Base-by-base conservation (phyloP, 2,888 invertebrate species). In the Seira musarum region DNA sequence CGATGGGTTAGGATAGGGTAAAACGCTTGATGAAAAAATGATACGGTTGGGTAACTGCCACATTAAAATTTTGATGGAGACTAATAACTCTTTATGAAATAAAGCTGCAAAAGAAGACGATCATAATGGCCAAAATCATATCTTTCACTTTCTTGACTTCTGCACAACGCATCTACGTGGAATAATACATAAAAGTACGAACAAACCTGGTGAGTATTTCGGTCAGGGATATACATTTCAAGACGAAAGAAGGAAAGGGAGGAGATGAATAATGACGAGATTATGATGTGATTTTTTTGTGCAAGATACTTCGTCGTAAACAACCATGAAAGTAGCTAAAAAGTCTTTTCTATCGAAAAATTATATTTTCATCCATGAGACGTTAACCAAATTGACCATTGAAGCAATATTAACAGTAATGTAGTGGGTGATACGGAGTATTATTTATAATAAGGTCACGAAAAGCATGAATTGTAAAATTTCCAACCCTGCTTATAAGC, bases 181-280 rank as follows among this genome's bases (percentile, higher is more conserved):
- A 63, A 53, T 53, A 53, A 15, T 17, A 17, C 13, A 53, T 17
- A 53, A 53, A 53, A 46, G 6, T 6, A 46, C 13, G 46, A 46
- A 53, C 53, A 53, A 30, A 30, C 8, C 30, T 30, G 30, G 8
- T 8, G 21, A 17, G 46, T 17, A 66, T 66, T 40, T 66, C 66
- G 66, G 66, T 66, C 66, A 66, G 66, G 66, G 66, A 66, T 66
- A 46, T 46, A 8, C 21, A 24, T 30, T 30, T 30, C 30, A 30
- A 66, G 40, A 46, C 21, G 66, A 66, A 35, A 19, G 35, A 66
- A 40, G 46, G 46, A 66, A 66, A 66, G 66, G 66, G 19, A 22
- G 46, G 46, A 46, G 66, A 66, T 21, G 30, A 30, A 30, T 30
- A 30, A 30, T 30, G 8, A 8, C 2, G 3, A 8, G 30, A 30